Conservation (phyloP, 2,888 invertebrate genomes). For the Thera britannica region DNA sequence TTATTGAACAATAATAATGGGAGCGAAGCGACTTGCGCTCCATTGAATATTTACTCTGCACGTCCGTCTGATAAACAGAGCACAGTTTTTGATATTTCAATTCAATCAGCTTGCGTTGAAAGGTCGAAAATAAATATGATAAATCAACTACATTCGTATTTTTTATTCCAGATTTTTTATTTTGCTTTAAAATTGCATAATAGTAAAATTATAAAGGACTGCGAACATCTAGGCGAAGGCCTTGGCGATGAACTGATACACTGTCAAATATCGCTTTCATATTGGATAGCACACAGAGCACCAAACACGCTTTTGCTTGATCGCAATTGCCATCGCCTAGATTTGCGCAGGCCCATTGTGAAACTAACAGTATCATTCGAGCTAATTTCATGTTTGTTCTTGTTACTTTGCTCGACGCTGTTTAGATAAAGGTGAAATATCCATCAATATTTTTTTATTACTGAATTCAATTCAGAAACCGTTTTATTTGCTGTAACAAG, state of each 20-base stretch:
- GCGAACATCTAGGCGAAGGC: no score
- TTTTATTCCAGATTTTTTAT: background rate
- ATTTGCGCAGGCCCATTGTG: no score
- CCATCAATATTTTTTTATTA: background rate
- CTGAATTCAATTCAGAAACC: background rate
- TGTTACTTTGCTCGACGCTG: no score
- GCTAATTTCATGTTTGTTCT: no score
- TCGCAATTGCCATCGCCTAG: no score
- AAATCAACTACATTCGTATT: background rate
- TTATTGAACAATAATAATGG: slow-evolving; percentile 26
- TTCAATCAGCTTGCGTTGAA: slow-evolving; percentile 43
- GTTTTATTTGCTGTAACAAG: slow-evolving; percentile 1
- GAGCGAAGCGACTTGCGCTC: slow-evolving; percentile 27
- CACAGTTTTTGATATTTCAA: slow-evolving; percentile 49
- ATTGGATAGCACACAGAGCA: no score
- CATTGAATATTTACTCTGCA: slow-evolving; percentile 36
- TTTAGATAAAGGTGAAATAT: no score
- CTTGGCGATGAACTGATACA: no score
- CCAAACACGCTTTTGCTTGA: no score
- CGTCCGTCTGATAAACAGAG: slow-evolving; percentile 40
- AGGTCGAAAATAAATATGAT: slow-evolving; percentile 31
- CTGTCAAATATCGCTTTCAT: no score
- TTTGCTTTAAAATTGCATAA: background rate
- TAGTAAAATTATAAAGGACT: no score
- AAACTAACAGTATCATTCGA: no score